Conservation (phyloP, 1,140 invertebrate genomes). For the Rhyacophila brunnea region DNA sequence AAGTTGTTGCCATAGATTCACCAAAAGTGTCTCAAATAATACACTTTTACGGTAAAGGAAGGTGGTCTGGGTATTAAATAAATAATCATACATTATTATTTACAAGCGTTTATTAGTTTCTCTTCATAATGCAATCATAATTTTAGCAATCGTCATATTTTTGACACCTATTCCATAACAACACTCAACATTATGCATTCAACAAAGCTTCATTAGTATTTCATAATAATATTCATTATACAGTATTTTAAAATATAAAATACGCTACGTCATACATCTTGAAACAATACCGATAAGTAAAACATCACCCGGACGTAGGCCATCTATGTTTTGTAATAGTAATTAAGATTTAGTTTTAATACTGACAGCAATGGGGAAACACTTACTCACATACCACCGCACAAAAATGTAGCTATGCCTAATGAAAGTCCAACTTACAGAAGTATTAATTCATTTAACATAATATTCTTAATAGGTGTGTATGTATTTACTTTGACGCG, state of each 20-base stretch:
- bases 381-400: constrained; percentile 10
- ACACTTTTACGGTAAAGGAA: no score
- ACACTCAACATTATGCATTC: constrained; percentile 34
- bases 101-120: constrained; percentile 36
- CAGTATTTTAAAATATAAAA: constrained; percentile 25
- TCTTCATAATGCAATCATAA: constrained; percentile 33
- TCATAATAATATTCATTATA: constrained; percentile 10
- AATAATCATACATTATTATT: constrained; percentile 21
- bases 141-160: constrained; percentile 25
- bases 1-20: no score
- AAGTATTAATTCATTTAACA: neutral
- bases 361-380: constrained; percentile 15
- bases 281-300: constrained; percentile 11
- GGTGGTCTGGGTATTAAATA: neutral
- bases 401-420: constrained; percentile 1
- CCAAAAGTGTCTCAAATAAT: no score
- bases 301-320: constrained; percentile 16
- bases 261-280: constrained; percentile 25
- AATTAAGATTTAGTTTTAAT: constrained; percentile 6
- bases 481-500: no score
- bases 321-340: constrained; percentile 13
- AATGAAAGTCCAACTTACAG: constrained; percentile 12
- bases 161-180: constrained; percentile 26
- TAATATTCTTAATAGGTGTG: no score
- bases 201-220: constrained; percentile 30